Conservation (phyloP, 2,113 vertebrate genomes). For the Anguilla japonica region DNA sequence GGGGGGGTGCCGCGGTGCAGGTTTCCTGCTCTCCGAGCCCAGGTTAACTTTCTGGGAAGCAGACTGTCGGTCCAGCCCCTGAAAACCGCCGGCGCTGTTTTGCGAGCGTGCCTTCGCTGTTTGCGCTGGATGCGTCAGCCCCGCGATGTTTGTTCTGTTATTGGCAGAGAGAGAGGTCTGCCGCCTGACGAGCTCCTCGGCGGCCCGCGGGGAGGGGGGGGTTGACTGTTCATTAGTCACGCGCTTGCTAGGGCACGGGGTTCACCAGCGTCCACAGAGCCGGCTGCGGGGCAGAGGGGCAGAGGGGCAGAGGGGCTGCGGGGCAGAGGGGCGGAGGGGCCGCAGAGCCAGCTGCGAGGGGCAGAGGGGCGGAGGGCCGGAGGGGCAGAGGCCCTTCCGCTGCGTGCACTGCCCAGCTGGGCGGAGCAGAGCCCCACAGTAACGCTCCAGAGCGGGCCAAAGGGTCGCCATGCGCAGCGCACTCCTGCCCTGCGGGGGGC, state of each 20-base stretch:
- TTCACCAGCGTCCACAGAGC: constrained; percentile 21
- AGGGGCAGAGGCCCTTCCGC: background rate
- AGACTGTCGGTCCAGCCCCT: background rate
- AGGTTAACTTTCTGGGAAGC: constrained; percentile 8
- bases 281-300: background rate
- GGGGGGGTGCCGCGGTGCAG: constrained; percentile 15
- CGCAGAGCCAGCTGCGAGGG: background rate
- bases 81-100: background rate
- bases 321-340: background rate
- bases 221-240: constrained; percentile 40
- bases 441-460: too few relatives aligned
- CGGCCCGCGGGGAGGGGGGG: constrained; percentile 29
- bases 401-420: background rate
- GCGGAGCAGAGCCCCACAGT: background rate
- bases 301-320: background rate
- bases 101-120: background rate
- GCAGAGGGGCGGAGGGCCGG: background rate
- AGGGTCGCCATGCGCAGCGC: background rate
- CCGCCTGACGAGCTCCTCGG: constrained; percentile 18
- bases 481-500: background rate
- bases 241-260: constrained; percentile 7
- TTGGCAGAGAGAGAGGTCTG: constrained; percentile 21
- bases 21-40: constrained; percentile 4
- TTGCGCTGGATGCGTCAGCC: background rate
- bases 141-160: constrained; percentile 30